Evolutionary conservation across 2,797 vertebrate genomes (phyloP).

Genomic region (Argya squamiceps): DNA sequence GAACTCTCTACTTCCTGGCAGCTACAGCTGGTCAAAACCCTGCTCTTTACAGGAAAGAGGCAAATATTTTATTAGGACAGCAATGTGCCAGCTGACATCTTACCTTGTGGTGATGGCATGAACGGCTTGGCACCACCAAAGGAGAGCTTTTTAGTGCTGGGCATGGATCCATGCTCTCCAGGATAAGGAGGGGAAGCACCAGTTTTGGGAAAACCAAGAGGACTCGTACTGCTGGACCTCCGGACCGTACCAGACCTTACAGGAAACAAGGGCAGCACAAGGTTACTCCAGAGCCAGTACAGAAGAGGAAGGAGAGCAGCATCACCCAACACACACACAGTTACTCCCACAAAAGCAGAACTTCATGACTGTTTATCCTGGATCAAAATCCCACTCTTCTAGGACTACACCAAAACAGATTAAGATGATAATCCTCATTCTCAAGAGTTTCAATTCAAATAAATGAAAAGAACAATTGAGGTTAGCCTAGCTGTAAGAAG

Average conservation of each 20-base stretch:
- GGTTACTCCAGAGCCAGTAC: neutral
- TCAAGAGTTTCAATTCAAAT: neutral
- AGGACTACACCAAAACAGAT: neutral
- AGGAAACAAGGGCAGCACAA: neutral
- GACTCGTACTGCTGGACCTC: conserved; percentile 77
- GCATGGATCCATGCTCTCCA: conserved; percentile 64
- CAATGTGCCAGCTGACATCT: neutral
- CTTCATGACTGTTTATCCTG: neutral
- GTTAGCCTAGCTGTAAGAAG: neutral
- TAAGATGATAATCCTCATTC: neutral
- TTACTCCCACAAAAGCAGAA: neutral
- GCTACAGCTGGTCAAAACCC: neutral
- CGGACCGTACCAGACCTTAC: conserved; percentile 78
- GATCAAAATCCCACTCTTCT: neutral
- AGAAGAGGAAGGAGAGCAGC: neutral
- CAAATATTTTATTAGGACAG: neutral
- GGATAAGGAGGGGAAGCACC: conserved; percentile 84
- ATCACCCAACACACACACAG: neutral
- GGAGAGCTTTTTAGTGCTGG: conserved; percentile 74
- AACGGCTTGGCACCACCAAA: conserved; percentile 82
- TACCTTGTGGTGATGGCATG: conserved; percentile 86
- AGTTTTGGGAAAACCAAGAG: conserved; percentile 71
- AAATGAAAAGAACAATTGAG: neutral
- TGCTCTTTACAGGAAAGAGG: neutral
- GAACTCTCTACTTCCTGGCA: neutral